Percentiles rank a stretch among this genome's conserved stretches.
Conservation (phyloP, 2,888 invertebrate species). For the Caenorhabditis sinica region DNA sequence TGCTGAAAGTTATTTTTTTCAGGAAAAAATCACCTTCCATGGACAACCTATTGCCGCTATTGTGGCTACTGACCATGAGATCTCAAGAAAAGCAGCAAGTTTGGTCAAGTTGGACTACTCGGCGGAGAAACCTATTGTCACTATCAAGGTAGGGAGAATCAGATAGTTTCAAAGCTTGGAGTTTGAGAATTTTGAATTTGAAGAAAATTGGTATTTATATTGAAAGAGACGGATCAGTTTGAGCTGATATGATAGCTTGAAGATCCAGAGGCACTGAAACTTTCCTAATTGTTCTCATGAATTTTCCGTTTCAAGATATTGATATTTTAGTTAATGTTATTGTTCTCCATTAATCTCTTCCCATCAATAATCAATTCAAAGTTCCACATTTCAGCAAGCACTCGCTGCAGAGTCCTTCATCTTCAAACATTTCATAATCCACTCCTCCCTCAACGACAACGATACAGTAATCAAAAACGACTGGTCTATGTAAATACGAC, state of each 20-base stretch:
- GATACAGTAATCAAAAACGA: slow-evolving; percentile 60
- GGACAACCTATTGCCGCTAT: slow-evolving; percentile 84
- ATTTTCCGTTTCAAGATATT: too few species aligned
- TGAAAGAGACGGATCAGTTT: too few species aligned
- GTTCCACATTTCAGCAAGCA: slow-evolving; percentile 79
- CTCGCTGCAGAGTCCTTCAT: slow-evolving; percentile 68
- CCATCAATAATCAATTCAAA: too few species aligned
- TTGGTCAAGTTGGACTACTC: slow-evolving; percentile 87
- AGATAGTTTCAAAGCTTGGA: not conserved
- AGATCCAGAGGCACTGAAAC: too few species aligned
- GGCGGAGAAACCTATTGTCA: slow-evolving; percentile 88
- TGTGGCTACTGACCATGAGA: slow-evolving; percentile 87
- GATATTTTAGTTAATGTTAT: too few species aligned
- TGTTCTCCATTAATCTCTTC: too few species aligned
- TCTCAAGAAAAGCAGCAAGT: slow-evolving; percentile 91
- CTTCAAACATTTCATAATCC: slow-evolving; percentile 89
- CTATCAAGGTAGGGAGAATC: slow-evolving; percentile 88
- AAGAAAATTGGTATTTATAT: too few species aligned
- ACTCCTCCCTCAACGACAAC: slow-evolving; percentile 84
- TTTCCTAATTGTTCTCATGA: too few species aligned
- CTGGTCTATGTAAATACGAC: slow-evolving; percentile 86
- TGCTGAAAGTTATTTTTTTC: too few species aligned
- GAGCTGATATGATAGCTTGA: too few species aligned
- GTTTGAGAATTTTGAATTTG: not conserved
- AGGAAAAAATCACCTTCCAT: slow-evolving; percentile 86